phyloP scores from a whole-genome alignment of 2,797 vertebrate genomes.

The Mallotus villosus region DNA sequence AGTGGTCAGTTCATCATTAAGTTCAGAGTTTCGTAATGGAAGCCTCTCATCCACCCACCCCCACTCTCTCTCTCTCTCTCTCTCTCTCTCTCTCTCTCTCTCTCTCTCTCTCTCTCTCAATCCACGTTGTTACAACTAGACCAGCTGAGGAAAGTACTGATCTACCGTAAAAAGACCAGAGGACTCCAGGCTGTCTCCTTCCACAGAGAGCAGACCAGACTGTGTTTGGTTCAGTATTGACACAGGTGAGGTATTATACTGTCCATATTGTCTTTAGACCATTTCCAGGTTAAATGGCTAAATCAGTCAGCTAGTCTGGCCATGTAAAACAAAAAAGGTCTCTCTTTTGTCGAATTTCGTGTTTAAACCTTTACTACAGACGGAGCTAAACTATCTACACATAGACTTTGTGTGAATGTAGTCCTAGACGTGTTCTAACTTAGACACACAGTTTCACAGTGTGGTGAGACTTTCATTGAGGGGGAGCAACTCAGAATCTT shows the following conservation, averaged over 20 bases:
- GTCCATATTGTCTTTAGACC: too few species aligned
- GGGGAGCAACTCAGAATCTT: not conserved
- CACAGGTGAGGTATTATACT: not conserved
- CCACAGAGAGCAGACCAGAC: too few species aligned
- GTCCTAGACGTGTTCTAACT: not conserved
- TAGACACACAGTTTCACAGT: not conserved
- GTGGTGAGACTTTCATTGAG: slow-evolving; percentile 5
- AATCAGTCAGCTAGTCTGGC: too few species aligned
- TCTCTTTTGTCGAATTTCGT: too few species aligned
- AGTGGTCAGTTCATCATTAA: slow-evolving; percentile 9
- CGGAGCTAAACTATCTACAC: not conserved
- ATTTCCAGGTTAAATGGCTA: too few species aligned
- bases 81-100: not conserved
- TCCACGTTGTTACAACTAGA: not conserved
- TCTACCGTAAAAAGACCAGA: not conserved
- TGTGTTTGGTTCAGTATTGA: not conserved
- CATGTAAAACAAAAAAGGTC: too few species aligned
- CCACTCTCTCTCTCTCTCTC: not conserved
- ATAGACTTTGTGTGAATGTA: not conserved
- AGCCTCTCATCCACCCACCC: not conserved
- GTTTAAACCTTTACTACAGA: not conserved
- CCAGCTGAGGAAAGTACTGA: not conserved
- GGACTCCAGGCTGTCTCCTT: too few species aligned
- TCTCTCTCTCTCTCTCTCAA: too few species aligned
- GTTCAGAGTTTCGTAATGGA: not conserved